Conservation (phyloP, 2,888 invertebrate genomes). For the Epiblema foenella region DNA sequence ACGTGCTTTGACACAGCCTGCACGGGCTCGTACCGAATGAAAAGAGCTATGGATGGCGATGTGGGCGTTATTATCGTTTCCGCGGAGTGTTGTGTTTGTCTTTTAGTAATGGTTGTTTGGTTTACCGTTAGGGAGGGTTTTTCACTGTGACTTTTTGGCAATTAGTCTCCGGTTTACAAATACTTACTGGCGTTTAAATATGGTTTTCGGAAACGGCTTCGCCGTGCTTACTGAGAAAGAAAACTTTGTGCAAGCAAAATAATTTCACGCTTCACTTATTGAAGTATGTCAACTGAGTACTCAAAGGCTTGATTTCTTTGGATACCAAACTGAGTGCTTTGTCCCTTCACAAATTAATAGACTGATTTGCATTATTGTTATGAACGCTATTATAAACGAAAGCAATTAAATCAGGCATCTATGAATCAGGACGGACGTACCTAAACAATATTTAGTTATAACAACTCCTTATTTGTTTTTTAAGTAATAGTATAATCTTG, state of each 20-base stretch:
- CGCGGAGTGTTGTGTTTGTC: conserved; percentile 64
- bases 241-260: background rate
- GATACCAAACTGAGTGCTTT: background rate
- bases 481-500: conserved; percentile 4
- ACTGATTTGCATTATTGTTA: background rate
- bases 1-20: conserved; percentile 84
- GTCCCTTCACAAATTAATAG: background rate
- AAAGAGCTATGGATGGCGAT: conserved; percentile 76
- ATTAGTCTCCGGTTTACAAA: conserved; percentile 41
- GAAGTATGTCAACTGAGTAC: too few relatives aligned
- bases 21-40: conserved; percentile 77
- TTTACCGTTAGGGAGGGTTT: conserved; percentile 48
- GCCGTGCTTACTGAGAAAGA: background rate
- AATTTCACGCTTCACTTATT: background rate
- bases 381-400: background rate
- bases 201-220: conserved; percentile 15
- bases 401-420: background rate
- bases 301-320: too few relatives aligned
- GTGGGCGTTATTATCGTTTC: conserved; percentile 76
- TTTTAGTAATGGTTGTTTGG: conserved; percentile 64
- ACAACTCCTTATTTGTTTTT: background rate
- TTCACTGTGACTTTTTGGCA: conserved; percentile 40
- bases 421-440: background rate
- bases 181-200: conserved; percentile 35
- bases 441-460: background rate